These are phyloP conservation scores for Puma concolor DNA, from an alignment of 2,113 vertebrate genomes.

Conservation along the genomic window DNA sequence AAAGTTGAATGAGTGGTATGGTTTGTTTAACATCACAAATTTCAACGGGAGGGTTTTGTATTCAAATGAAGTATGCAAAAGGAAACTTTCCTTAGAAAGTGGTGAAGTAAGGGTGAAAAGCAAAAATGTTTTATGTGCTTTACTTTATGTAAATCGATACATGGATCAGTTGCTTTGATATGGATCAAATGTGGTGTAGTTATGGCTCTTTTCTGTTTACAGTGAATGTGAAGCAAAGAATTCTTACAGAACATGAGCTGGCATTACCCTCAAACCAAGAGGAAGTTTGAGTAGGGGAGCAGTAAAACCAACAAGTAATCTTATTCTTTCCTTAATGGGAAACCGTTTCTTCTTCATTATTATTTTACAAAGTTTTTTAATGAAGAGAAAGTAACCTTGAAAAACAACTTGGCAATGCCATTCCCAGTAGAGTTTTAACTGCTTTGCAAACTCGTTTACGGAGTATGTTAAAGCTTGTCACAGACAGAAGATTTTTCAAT, in stretches of 20 bases:
- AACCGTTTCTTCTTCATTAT: slow-evolving; percentile 84
- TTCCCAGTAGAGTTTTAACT: slow-evolving; percentile 83
- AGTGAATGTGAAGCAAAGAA: slow-evolving; percentile 77
- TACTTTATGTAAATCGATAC: slow-evolving; percentile 88
- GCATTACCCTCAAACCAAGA: slow-evolving; percentile 63
- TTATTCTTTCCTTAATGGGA: slow-evolving; percentile 85
- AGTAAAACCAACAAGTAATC: slow-evolving; percentile 78
- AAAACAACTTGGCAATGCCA: slow-evolving; percentile 82
- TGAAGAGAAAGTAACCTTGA: slow-evolving; percentile 88
- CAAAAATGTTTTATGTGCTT: slow-evolving; percentile 86
- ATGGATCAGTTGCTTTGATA: slow-evolving; percentile 88
- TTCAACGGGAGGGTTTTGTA: slow-evolving; percentile 87
- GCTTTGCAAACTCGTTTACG: slow-evolving; percentile 80
- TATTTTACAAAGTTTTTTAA: slow-evolving; percentile 87
- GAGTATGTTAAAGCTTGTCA: slow-evolving; percentile 83
- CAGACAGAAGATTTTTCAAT: slow-evolving; percentile 81
- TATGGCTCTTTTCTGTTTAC: slow-evolving; percentile 85
- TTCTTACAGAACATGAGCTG: slow-evolving; percentile 73
- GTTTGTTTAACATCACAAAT: slow-evolving; percentile 93
- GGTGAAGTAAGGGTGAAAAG: slow-evolving; percentile 85
- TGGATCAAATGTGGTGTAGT: slow-evolving; percentile 88
- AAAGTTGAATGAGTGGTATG: slow-evolving; percentile 92
- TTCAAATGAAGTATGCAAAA: slow-evolving; percentile 87
- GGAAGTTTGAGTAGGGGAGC: slow-evolving; percentile 74
- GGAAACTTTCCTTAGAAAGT: slow-evolving; percentile 84